These are phyloP conservation scores for Microctonus brassicae DNA, from an alignment of 2,888 invertebrate species.

Conservation along the genomic window DNA sequence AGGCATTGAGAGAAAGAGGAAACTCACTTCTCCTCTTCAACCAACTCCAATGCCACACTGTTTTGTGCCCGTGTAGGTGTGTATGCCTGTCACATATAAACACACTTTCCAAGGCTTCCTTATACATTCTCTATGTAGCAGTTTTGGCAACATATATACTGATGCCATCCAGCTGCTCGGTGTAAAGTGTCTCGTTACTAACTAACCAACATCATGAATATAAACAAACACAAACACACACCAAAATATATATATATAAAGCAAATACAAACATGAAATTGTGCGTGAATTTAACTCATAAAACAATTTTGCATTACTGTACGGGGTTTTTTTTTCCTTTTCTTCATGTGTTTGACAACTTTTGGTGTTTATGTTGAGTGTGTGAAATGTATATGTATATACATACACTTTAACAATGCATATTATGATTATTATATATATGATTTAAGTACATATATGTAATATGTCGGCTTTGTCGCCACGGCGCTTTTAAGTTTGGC, in stretches of 20 bases:
- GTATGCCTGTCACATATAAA: background rate
- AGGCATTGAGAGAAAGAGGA: background rate
- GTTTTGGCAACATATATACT: constrained; percentile 17
- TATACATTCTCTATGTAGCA: constrained; percentile 13
- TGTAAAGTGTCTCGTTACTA: constrained; percentile 1
- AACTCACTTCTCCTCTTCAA: background rate
- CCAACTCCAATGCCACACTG: background rate
- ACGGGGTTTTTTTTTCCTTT: constrained; percentile 21
- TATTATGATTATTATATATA: no score
- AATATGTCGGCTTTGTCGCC: constrained; percentile 29
- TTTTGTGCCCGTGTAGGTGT: background rate
- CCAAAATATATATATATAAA: background rate
- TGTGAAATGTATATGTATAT: background rate
- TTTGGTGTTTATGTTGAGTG: constrained; percentile 44
- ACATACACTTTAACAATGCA: background rate
- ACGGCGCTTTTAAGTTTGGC: constrained; percentile 56
- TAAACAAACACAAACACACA: background rate
- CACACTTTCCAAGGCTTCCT: constrained; percentile 7
- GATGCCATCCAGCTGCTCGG: background rate
- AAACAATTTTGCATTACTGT: background rate
- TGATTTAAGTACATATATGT: no score
- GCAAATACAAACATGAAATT: background rate
- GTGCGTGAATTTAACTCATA: background rate
- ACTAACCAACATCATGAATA: background rate
- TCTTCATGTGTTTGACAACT: constrained; percentile 24